A percentile compares a stretch with the other conserved stretches of the same genome.
Conservation (phyloP, 2,113 vertebrate genomes). For the Pelecanus crispus region DNA sequence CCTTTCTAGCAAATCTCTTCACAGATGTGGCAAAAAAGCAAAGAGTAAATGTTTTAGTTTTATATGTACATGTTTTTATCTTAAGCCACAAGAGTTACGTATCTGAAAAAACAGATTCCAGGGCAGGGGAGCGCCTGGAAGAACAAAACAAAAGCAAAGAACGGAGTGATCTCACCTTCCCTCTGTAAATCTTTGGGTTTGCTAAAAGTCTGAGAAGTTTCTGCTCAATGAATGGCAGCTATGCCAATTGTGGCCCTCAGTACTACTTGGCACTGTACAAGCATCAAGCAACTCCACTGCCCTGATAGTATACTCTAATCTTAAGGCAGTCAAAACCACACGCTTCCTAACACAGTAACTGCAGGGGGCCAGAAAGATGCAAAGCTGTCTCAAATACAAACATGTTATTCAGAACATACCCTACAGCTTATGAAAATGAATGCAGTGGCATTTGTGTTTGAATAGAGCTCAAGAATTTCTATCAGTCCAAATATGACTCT, state of each 20-base stretch:
- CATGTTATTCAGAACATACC: neutral
- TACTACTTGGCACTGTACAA: neutral
- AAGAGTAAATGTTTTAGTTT: neutral
- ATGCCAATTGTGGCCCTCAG: fast-evolving
- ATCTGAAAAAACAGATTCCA: neutral
- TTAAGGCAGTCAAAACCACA: neutral
- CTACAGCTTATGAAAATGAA: neutral
- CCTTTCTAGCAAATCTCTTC: neutral
- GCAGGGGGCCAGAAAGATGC: neutral
- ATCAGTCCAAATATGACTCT: neutral
- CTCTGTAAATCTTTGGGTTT: neutral
- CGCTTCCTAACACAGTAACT: neutral
- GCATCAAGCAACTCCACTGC: neutral
- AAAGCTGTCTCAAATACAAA: neutral
- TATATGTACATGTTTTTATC: neutral
- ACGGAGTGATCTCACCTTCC: neutral
- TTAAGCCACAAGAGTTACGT: neutral
- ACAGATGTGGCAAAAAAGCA: neutral
- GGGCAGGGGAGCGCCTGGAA: too few species aligned
- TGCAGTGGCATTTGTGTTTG: neutral
- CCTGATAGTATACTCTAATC: neutral
- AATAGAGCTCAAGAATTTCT: neutral
- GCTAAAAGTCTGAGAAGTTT: neutral
- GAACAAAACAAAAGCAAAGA: neutral
- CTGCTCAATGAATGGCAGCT: neutral